Evolutionary conservation across 2,888 invertebrate genomes (phyloP).

Genomic region (Stenodera caucasica): DNA sequence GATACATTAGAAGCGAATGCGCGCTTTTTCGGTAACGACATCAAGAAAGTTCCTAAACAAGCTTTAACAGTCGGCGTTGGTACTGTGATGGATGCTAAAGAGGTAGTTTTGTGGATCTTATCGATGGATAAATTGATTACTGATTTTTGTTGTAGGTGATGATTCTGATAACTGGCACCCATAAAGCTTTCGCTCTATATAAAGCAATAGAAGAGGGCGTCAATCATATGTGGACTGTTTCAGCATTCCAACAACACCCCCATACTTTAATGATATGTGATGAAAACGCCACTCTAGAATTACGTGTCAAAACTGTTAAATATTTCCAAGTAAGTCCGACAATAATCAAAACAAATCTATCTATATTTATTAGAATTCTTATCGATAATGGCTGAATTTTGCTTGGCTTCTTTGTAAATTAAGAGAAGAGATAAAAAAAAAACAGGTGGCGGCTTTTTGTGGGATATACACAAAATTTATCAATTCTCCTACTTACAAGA

Average conservation of each 20-base stretch:
- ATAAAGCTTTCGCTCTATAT: slow-evolving; percentile 94
- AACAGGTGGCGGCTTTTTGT: neutral
- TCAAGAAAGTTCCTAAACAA: slow-evolving; percentile 89
- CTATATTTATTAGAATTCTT: too few relatives aligned
- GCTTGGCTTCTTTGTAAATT: slow-evolving; percentile 9
- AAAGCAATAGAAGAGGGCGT: slow-evolving; percentile 98
- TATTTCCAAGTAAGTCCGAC: slow-evolving; percentile 72
- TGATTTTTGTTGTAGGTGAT: too few relatives aligned
- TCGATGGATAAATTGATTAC: too few relatives aligned
- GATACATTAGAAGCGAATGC: slow-evolving; percentile 98
- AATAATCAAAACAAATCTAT: too few relatives aligned
- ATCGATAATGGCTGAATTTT: neutral
- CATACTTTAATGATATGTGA: slow-evolving; percentile 93
- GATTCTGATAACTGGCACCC: slow-evolving; percentile 95
- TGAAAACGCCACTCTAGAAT: slow-evolving; percentile 95
- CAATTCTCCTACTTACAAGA: neutral
- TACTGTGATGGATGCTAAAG: slow-evolving; percentile 97
- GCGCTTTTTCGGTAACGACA: slow-evolving; percentile 94
- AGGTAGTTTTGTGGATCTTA: slow-evolving; percentile 74
- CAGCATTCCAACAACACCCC: slow-evolving; percentile 96
- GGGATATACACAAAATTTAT: neutral
- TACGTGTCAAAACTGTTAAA: slow-evolving; percentile 97
- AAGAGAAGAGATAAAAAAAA: neutral
- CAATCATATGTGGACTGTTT: slow-evolving; percentile 99
- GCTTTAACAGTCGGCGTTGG: slow-evolving; percentile 98